Evolutionary conservation across 1,140 invertebrate genomes (phyloP), one percentile per base, ranked within the genome.

Genomic region (Mya arenaria): DNA sequence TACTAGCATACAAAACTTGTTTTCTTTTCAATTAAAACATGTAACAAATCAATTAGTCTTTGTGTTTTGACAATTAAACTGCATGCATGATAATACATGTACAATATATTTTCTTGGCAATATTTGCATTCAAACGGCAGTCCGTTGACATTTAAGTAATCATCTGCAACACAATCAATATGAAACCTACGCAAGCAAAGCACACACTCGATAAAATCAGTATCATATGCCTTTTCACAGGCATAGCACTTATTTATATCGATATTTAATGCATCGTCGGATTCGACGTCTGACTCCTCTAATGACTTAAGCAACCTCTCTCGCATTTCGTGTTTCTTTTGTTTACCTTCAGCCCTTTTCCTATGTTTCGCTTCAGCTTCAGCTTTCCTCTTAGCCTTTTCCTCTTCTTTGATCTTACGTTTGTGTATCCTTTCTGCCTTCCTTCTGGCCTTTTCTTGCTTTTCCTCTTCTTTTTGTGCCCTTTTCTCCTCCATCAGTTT

Each of bases 111-210:
- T n/a, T n/a, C n/a, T n/a, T n/a, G n/a, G n/a, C 72, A 75, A 25
- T 75, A 75, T 44, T 60, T 75, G 39, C 72, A 75, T 41, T 75
- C 55, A 41, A 75, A 75, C 23, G 56, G 56, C 37, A 75, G n/a
- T 15, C 58, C 72, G 17, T 75, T 56, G 3, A 75, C 28, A 25
- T 62, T n/a, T 15, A n/a, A n/a, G n/a, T n/a, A n/a, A n/a, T 75
- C 55, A 19, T 39, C 25, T 15, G 19, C 2, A 25, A 75, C 72
- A 44, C 72, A 75, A 10, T 2, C n/a, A 23, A 63, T 4, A 32
- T 75, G 72, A 63, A 75, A 75, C 15, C 72, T 17, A 6, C 36
- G 32, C 37, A 41, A 62, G 28, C 72, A 75, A 28, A 62, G 56
- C 8, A 37, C 39, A 58, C 55, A 75, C 34, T 75, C 30, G 37